Evolutionary conservation across 2,797 vertebrate species (phyloP).

Genomic region (Enteromius thamalakanensis): DNA sequence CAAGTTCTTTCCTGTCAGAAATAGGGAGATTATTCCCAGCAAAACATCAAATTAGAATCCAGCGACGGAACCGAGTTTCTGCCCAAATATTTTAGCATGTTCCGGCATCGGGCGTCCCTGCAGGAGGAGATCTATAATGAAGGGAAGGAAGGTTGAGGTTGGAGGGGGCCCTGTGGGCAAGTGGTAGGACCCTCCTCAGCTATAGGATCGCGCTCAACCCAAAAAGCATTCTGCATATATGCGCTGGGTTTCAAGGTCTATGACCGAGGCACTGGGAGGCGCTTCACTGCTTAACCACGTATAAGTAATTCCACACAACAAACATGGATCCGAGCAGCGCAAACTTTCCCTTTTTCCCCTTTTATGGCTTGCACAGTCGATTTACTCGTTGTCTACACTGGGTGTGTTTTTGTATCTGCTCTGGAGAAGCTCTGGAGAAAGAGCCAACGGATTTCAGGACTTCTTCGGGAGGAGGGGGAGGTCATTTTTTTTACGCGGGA

Average conservation of each 20-base stretch:
- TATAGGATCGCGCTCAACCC: slow-evolving; percentile 62
- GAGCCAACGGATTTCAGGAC: slow-evolving; percentile 18
- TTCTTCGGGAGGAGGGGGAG: slow-evolving; percentile 17
- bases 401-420: slow-evolving; percentile 30
- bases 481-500: background rate
- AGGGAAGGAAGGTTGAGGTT: slow-evolving; percentile 35
- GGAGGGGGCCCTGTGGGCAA: slow-evolving; percentile 59
- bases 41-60: slow-evolving; percentile 71
- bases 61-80: slow-evolving; percentile 63
- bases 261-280: slow-evolving; percentile 70
- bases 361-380: slow-evolving; percentile 6
- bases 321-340: slow-evolving; percentile 46
- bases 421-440: slow-evolving; percentile 15
- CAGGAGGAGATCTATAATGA: slow-evolving; percentile 2
- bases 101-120: slow-evolving; percentile 66
- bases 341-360: slow-evolving; percentile 36
- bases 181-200: slow-evolving; percentile 61
- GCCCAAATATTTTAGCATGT: slow-evolving; percentile 73
- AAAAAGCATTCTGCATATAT: slow-evolving; percentile 69
- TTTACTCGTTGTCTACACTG: slow-evolving; percentile 10
- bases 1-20: slow-evolving; percentile 57
- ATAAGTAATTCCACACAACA: slow-evolving; percentile 67
- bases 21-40: slow-evolving; percentile 66
- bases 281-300: slow-evolving; percentile 71
- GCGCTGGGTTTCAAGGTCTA: slow-evolving; percentile 61